Percentiles rank a stretch among this genome's conserved stretches.
Conservation (phyloP, 2,888 invertebrate species). For the Lasioglossum morio region DNA sequence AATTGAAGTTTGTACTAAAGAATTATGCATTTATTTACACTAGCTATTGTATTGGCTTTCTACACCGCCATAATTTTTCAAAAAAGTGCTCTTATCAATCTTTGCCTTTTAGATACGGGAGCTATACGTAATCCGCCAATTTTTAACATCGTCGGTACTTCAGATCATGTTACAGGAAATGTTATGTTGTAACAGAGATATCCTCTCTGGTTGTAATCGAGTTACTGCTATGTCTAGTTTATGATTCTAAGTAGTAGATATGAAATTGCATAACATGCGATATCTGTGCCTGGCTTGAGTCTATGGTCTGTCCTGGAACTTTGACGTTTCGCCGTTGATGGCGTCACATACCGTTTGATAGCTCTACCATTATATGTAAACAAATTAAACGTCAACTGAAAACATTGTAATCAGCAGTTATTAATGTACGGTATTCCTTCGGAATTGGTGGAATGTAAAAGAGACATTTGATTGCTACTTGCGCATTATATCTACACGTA, state of each 20-base stretch:
- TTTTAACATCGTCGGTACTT: neutral
- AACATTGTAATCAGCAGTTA: neutral
- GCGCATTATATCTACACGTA: neutral
- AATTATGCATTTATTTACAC: too few relatives aligned
- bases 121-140: neutral
- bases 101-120: neutral
- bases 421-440: neutral
- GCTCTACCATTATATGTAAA: neutral
- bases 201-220: too few relatives aligned
- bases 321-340: neutral
- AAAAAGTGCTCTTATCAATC: neutral
- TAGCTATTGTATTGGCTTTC: neutral
- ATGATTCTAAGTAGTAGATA: neutral
- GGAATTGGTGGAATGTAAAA: neutral
- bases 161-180: neutral
- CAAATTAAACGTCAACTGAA: conserved; percentile 3
- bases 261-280: neutral
- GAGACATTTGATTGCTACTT: neutral
- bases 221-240: neutral
- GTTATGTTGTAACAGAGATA: neutral
- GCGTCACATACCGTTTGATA: neutral
- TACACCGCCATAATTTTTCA: neutral
- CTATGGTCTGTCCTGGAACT: neutral
- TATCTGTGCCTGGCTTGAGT: neutral
- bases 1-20: too few relatives aligned